Evolutionary conservation across 2,888 invertebrate genomes (phyloP), one percentile per base, ranked within the genome.

Genomic region (Capitulum mitella): DNA sequence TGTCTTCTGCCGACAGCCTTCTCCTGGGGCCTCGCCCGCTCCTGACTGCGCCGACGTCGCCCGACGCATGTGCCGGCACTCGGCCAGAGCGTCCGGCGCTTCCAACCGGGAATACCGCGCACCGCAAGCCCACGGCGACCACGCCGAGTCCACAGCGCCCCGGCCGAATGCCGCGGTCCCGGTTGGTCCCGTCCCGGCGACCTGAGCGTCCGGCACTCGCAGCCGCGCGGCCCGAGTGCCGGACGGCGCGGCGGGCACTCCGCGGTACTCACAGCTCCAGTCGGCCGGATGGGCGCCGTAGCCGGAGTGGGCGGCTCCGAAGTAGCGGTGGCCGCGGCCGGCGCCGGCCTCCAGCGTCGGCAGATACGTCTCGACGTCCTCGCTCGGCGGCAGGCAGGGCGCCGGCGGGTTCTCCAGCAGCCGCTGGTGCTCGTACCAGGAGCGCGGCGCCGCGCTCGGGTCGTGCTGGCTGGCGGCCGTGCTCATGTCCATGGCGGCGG

Each of bases 351-450:
- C 70, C 70, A 70, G 70, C 12, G 70, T 40, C 26, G 70, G 70
- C 70, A 70, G 70, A 40, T 70, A 70, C 26, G 70, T 70, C 70
- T 70, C 70, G 22, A 70, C 70, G 70, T 70, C 70, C 70, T 70
- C 70, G 70, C 37, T 10, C 6, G 70, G 22, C 22, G 70, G 70
- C 70, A 70, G 70, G 29, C 70, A 70, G 26, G 70, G 70, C 70
- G 70, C 70, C 70, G 70, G 37, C 22, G 70, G 70, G 37, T 37
- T 40, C 70, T 70, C 70, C 40, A 70, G 70, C 70, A 70, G 70
- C 10, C 70, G 70, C 70, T 70, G 70, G 70, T 70, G 70, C 8
- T 70, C 70, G 40, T 70, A 70, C 70, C 70, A 70, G 40, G 70
- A 37, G 37, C 70, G 70, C 26, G 70, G 22, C 70, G 26, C 70